A percentile compares a stretch with the other conserved stretches of the same genome.
phyloP scores from a whole-genome alignment of 2,797 vertebrate species.

The Dendrocincla fuliginosa region DNA sequence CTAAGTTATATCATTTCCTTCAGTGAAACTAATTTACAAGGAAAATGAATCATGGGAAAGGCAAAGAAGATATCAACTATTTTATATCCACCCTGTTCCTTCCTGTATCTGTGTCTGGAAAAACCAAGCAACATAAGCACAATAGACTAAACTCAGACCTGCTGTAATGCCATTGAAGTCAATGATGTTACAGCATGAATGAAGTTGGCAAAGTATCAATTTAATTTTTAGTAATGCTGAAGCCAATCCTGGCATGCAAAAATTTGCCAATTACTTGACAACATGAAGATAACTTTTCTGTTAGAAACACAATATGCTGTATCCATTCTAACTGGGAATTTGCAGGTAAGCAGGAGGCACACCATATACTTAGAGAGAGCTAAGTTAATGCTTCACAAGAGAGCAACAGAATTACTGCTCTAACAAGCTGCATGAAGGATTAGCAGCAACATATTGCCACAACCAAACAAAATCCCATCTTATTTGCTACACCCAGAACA shows the following conservation, averaged over 20 bases:
- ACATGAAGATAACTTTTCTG: neutral
- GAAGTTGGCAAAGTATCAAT: neutral
- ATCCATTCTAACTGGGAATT: neutral
- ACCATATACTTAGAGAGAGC: neutral
- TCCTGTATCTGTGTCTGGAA: constrained; percentile 50
- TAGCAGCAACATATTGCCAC: neutral
- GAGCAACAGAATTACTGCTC: neutral
- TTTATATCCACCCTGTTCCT: constrained; percentile 48
- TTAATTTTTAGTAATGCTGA: neutral
- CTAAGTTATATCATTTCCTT: constrained; percentile 66
- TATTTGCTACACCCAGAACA: neutral
- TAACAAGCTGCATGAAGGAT: neutral
- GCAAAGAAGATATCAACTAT: constrained; percentile 41
- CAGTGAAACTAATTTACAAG: constrained; percentile 52
- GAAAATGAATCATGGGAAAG: constrained; percentile 68
- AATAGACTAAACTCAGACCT: neutral
- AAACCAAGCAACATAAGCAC: constrained; percentile 9
- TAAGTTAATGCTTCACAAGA: neutral
- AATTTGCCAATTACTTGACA: neutral
- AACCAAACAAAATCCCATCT: neutral
- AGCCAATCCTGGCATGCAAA: neutral
- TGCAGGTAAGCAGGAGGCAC: neutral
- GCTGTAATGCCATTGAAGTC: neutral
- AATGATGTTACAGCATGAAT: neutral
- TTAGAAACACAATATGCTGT: neutral